Percentiles rank a stretch among this genome's conserved stretches.
phyloP scores from a whole-genome alignment of 2,113 vertebrate genomes.

The Limnothrissa miodon region DNA sequence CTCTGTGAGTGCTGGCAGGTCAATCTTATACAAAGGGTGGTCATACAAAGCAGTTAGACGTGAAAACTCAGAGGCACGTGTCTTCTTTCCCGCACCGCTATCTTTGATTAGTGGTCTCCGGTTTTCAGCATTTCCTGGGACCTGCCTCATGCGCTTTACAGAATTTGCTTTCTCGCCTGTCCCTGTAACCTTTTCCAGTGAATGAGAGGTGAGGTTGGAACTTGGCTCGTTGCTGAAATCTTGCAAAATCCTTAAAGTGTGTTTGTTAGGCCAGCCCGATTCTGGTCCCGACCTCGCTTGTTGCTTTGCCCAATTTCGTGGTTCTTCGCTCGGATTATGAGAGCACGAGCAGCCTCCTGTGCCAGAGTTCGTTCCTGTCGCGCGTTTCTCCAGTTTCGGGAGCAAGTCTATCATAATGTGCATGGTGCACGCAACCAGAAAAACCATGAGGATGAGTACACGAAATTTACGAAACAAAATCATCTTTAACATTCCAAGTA shows the following conservation, averaged over 20 bases:
- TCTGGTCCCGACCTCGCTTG: slow-evolving; percentile 66
- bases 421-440: slow-evolving; percentile 88
- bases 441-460: slow-evolving; percentile 84
- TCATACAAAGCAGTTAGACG: slow-evolving; percentile 78
- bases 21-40: slow-evolving; percentile 80
- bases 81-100: neutral
- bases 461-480: slow-evolving; percentile 88
- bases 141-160: slow-evolving; percentile 40
- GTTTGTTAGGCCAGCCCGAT: slow-evolving; percentile 86
- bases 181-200: slow-evolving; percentile 75
- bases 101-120: slow-evolving; percentile 47
- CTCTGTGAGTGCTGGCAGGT: slow-evolving; percentile 74
- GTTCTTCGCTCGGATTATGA: slow-evolving; percentile 64
- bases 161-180: slow-evolving; percentile 56
- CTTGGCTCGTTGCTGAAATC: slow-evolving; percentile 89
- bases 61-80: slow-evolving; percentile 49
- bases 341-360: slow-evolving; percentile 78
- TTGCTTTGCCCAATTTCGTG: slow-evolving; percentile 68
- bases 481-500: slow-evolving; percentile 69
- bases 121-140: slow-evolving; percentile 39
- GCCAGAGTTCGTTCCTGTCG: slow-evolving; percentile 62
- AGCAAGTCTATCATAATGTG: slow-evolving; percentile 91
- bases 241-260: slow-evolving; percentile 87
- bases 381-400: slow-evolving; percentile 82
- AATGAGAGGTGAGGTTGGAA: slow-evolving; percentile 85